Conservation (phyloP, 2,113 vertebrate species). For the Pipa parva region DNA sequence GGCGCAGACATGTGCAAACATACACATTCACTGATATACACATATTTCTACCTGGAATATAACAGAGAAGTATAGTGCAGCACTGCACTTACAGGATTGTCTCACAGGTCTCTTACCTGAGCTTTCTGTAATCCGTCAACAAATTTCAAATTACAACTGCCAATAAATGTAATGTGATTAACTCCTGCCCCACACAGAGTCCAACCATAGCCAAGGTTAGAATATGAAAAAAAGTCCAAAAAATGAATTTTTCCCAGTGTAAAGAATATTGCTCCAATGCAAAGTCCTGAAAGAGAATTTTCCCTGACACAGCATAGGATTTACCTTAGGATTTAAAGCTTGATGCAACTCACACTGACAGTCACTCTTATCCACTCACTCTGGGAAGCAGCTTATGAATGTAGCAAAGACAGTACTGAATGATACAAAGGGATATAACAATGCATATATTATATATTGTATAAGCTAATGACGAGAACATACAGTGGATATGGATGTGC, state of each 20-base stretch:
- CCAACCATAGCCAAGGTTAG: conserved; percentile 44
- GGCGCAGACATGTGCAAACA: no score
- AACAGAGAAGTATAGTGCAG: no score
- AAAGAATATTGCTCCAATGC: conserved; percentile 38
- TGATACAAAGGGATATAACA: conserved; percentile 37
- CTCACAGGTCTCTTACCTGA: no score
- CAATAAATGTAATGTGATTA: conserved; percentile 35
- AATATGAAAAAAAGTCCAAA: not conserved
- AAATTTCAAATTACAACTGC: not conserved
- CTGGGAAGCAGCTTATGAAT: conserved; percentile 52
- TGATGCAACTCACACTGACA: conserved; percentile 59
- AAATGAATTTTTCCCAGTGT: conserved; percentile 44
- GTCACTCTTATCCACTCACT: conserved; percentile 56
- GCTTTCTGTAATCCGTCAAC: not conserved
- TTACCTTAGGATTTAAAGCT: conserved; percentile 62
- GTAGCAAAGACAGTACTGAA: conserved; percentile 40
- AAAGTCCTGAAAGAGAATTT: conserved; percentile 54
- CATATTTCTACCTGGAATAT: no score
- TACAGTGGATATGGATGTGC: no score
- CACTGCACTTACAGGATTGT: no score
- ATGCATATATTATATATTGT: no score
- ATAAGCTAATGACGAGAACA: no score
- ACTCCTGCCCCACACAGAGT: conserved; percentile 29
- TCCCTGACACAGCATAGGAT: conserved; percentile 58
- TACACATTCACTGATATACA: no score